Evolutionary conservation across 2,113 vertebrate species (phyloP).

Genomic region (Crotalus helleri): DNA sequence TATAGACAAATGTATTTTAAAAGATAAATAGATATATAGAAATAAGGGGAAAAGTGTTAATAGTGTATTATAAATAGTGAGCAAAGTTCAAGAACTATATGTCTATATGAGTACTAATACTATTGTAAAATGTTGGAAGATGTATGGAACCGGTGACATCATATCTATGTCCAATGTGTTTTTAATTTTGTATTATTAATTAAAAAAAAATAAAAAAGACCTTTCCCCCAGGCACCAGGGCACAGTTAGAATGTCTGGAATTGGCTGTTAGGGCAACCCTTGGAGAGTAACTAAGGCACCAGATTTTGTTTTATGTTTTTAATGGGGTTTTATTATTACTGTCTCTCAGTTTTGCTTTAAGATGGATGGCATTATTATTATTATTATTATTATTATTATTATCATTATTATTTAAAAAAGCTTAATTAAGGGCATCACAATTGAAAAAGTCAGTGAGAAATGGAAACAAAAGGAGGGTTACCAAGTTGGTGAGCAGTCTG

Average conservation of each 20-base stretch:
- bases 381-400: not conserved
- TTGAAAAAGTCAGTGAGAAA: not conserved
- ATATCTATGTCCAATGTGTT: too few relatives aligned
- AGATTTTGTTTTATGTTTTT: not conserved
- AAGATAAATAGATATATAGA: too few relatives aligned
- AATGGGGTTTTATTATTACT: not conserved
- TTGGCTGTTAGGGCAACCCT: not conserved
- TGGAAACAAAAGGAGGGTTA: not conserved
- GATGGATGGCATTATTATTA: not conserved
- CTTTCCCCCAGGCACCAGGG: not conserved
- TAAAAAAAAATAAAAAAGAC: too few relatives aligned
- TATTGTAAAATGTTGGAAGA: too few relatives aligned
- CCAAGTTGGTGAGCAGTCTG: not conserved
- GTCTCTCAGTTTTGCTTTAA: not conserved
- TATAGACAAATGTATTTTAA: too few relatives aligned
- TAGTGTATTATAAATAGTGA: too few relatives aligned
- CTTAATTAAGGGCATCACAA: not conserved
- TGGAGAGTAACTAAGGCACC: not conserved
- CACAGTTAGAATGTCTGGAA: not conserved
- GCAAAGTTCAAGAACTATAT: too few relatives aligned
- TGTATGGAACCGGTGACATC: too few relatives aligned
- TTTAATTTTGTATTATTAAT: too few relatives aligned
- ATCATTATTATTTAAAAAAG: not conserved
- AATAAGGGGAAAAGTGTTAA: too few relatives aligned
- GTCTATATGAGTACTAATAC: too few relatives aligned